Evolutionary conservation across 2,888 invertebrate species (phyloP), one percentile per base, ranked within the genome.

Genomic region (Leucophenga maculata): DNA sequence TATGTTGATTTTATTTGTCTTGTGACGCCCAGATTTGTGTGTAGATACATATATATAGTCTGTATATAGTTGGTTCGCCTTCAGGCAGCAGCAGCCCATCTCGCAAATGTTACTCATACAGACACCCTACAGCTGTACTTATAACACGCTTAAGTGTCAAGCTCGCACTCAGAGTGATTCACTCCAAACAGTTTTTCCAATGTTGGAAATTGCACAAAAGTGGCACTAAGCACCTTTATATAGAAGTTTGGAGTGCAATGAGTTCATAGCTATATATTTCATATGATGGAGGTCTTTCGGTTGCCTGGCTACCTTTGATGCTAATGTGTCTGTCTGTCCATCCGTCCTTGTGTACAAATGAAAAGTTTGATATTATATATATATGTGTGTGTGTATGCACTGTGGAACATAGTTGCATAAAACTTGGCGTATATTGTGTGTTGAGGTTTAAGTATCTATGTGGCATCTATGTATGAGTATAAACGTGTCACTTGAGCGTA

Each of bases 91-190:
- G n/a, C n/a, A n/a, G 32, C 6, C 31, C 9, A 54, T 20, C 54
- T 13, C 13, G 4, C 18, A 22, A 22, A 1, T 1, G 3, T 11
- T 22, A 3, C 14, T 16, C 55, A 6, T 26, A 2, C 26, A n/a
- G 59, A 4, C 59, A 59, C 59, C 31, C 32, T 59, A 32, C 32
- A 18, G 59, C n/a, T 31, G 31, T 31, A 31, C 32, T 14, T 59
- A 31, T 16, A 18, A 26, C 16, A 16, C 59, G 59, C 59, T 3
- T 44, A 64, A 64, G 62, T 64, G 48, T 46, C 46, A 64, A 64
- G 48, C 46, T 64, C 62, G 22, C 62, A 64, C 62, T 64, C 48
- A 48, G 48, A 64, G 62, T 64, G 22, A 64, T 64, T 62, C 60
- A 44, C 60, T 62, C 11, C n/a, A 32, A 32, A n/a, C n/a, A 54